These are phyloP conservation scores for Scomber scombrus DNA, from an alignment of 2,113 vertebrate genomes.

Conservation along the genomic window DNA sequence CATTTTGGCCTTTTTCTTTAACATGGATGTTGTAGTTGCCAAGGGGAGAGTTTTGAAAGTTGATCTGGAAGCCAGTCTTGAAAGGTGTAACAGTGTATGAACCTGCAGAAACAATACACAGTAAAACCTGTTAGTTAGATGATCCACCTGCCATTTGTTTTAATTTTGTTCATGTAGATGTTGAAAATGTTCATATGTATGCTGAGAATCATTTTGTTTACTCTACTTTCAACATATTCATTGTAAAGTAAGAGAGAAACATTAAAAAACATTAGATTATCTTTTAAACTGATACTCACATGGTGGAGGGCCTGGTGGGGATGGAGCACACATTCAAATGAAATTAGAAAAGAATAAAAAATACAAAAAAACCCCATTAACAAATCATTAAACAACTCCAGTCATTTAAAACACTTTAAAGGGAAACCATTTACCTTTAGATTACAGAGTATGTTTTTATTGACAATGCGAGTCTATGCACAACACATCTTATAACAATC, in stretches of 20 bases:
- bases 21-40: rapidly evolving
- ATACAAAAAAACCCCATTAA: slow-evolving; percentile 1
- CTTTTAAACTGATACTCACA: slow-evolving; percentile 65
- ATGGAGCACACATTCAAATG: background rate
- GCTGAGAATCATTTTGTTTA: background rate
- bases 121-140: background rate
- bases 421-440: background rate
- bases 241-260: background rate
- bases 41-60: rapidly evolving
- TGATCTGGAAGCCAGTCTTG: slow-evolving; percentile 31
- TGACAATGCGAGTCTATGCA: no score
- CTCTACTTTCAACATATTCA: background rate
- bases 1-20: rapidly evolving
- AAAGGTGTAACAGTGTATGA: background rate
- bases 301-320: background rate
- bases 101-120: slow-evolving; percentile 64
- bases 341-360: slow-evolving; percentile 11
- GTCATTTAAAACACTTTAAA: background rate
- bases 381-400: background rate
- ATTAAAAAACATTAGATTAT: background rate
- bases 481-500: background rate
- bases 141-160: background rate
- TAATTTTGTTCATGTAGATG: background rate
- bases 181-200: background rate
- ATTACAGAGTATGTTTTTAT: no score